Base-by-base conservation (phyloP, 2,113 vertebrate species). In the Rhinichthys klamathensis region DNA sequence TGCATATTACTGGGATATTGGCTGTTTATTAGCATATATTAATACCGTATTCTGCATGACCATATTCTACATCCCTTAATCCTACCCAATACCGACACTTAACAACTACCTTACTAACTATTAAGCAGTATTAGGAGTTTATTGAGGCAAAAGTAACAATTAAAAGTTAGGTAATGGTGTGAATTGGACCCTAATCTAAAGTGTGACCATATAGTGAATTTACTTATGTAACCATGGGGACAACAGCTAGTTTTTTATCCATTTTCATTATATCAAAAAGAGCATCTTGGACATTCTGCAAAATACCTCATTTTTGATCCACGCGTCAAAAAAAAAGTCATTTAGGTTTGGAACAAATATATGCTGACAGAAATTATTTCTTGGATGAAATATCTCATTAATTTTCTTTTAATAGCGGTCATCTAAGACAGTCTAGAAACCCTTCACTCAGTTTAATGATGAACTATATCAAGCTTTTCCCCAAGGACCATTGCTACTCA, bases 391-490 rank as follows among this genome's bases (percentile, higher is more conserved):
- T 51, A 32, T 54, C 1, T 18, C 46, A 21, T 54, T 18, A 54
- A 21, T 49, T 76, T 75, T 76, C 27, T 8, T 76, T 54, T 16
- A 54, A 54, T 54, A 18, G 15, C 16, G 0, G 30, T 16, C 46
- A 76, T 54, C 46, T 46, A 21, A 73, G 23, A 46, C 46, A 27
- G 41, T 32, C 72, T 73, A 27, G 41, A 83, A 80, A 83, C 25
- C 41, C 1, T 78, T 60, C 73, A 15, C 79, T 81, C 49, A 32
- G n/a, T 74, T 83, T 84, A 63, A 58, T 76, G 84, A 78, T 60
- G 69, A 83, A 86, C 85, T 84, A 38, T 74, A 70, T 46, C 25
- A 80, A 74, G 61, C 35, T 60, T 65, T 54, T 56, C 38, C 83
- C 70, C 72, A 84, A 81, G 81, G 81, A 65, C 70, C 73, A 73